Evolutionary conservation across 2,797 vertebrate genomes (phyloP).

Genomic region (Erpetoichthys calabaricus): DNA sequence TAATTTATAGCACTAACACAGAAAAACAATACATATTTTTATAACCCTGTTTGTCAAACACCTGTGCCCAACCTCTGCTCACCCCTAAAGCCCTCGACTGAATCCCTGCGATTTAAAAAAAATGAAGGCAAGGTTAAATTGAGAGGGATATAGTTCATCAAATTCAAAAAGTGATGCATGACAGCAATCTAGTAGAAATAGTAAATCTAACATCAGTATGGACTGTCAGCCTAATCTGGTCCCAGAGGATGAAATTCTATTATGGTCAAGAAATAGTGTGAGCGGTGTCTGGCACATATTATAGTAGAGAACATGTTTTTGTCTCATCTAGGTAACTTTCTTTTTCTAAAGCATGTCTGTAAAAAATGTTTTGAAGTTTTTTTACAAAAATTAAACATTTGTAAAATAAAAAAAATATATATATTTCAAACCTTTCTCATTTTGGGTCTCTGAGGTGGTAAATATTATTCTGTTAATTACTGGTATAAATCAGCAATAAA

Average conservation of each 20-base stretch:
- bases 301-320: background rate
- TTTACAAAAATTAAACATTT: too few relatives aligned
- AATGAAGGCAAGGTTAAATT: slow-evolving; percentile 41
- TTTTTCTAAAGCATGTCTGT: too few relatives aligned
- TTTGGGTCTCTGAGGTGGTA: too few relatives aligned
- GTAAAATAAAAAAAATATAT: too few relatives aligned
- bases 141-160: slow-evolving; percentile 36
- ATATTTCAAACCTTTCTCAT: too few relatives aligned
- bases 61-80: slow-evolving; percentile 19
- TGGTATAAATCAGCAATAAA: too few relatives aligned
- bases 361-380: too few relatives aligned
- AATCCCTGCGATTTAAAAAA: slow-evolving; percentile 28
- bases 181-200: slow-evolving; percentile 17
- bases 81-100: slow-evolving; percentile 27
- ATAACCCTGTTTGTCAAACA: slow-evolving; percentile 33
- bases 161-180: slow-evolving; percentile 32
- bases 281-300: slow-evolving; percentile 7
- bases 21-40: slow-evolving; percentile 31
- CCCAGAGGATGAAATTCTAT: slow-evolving; percentile 19
- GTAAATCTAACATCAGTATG: slow-evolving; percentile 23
- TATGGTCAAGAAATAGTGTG: slow-evolving; percentile 13
- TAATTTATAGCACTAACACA: slow-evolving; percentile 23
- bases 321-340: background rate
- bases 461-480: too few relatives aligned
- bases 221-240: slow-evolving; percentile 18